Conservation (phyloP, 2,113 vertebrate genomes). For the Cervus canadensis region DNA sequence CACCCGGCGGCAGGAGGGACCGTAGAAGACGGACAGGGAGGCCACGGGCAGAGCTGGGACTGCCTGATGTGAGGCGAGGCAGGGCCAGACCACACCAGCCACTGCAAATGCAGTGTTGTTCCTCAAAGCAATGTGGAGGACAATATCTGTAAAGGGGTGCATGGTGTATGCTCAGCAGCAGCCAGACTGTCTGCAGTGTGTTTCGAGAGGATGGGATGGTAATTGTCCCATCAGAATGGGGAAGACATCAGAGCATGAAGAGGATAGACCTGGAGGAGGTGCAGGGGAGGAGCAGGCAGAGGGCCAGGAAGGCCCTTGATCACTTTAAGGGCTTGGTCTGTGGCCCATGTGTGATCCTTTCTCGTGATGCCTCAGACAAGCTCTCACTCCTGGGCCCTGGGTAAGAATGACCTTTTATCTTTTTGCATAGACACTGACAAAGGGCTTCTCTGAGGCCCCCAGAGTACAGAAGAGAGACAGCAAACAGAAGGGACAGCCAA, state of each 20-base stretch:
- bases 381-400: not conserved
- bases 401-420: not conserved
- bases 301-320: too few species aligned
- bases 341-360: not conserved
- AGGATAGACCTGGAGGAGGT: not conserved
- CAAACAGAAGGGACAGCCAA: not conserved
- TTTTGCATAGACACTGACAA: not conserved
- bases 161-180: rapidly evolving
- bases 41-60: not conserved
- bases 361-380: not conserved
- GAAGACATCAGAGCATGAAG: not conserved
- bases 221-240: too few species aligned
- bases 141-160: not conserved
- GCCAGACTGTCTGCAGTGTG: not conserved
- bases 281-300: not conserved
- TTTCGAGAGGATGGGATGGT: not conserved
- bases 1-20: not conserved
- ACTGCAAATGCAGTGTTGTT: rapidly evolving
- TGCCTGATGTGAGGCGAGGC: not conserved
- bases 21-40: not conserved
- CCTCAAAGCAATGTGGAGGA: rapidly evolving
- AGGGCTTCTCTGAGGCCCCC: not conserved
- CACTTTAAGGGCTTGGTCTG: not conserved
- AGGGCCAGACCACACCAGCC: not conserved
- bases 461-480: not conserved